Conservation (phyloP, 2,888 invertebrate species). For the Dysmachus trigonus region DNA sequence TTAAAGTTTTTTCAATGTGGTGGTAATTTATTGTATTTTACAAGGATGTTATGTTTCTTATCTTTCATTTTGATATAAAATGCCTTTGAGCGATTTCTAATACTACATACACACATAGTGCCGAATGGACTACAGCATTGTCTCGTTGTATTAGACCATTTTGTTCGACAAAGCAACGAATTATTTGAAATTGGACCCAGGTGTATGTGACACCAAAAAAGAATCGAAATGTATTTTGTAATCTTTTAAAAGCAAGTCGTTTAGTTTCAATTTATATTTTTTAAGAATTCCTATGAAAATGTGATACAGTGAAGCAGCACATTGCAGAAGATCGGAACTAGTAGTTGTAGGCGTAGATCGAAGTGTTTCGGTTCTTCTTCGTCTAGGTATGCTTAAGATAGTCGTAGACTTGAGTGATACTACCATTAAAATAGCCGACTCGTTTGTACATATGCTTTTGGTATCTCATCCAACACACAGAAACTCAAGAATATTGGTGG, state of each 20-base stretch:
- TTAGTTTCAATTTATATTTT: background rate
- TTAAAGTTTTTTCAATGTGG: too few relatives aligned
- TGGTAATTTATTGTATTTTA: too few relatives aligned
- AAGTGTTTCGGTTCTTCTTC: background rate
- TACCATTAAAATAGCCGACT: background rate
- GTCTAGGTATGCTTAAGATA: background rate
- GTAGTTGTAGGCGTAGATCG: background rate
- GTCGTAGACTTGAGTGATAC: constrained; percentile 16
- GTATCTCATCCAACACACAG: background rate
- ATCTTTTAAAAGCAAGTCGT: background rate
- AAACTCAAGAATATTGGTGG: background rate
- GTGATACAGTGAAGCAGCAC: background rate
- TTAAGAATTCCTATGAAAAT: constrained; percentile 31
- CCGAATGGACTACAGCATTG: too few relatives aligned
- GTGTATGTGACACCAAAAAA: background rate
- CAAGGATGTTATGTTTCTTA: too few relatives aligned
- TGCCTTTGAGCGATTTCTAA: too few relatives aligned
- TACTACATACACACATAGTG: too few relatives aligned
- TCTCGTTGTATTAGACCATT: too few relatives aligned
- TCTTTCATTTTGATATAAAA: too few relatives aligned
- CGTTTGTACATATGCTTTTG: constrained; percentile 36
- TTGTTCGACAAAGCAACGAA: background rate
- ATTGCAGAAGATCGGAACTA: background rate
- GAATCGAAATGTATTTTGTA: background rate
- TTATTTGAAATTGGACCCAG: background rate